Evolutionary conservation across 2,888 invertebrate genomes (phyloP), one percentile per base, ranked within the genome.

Genomic region (Ichneumoninae sp.): DNA sequence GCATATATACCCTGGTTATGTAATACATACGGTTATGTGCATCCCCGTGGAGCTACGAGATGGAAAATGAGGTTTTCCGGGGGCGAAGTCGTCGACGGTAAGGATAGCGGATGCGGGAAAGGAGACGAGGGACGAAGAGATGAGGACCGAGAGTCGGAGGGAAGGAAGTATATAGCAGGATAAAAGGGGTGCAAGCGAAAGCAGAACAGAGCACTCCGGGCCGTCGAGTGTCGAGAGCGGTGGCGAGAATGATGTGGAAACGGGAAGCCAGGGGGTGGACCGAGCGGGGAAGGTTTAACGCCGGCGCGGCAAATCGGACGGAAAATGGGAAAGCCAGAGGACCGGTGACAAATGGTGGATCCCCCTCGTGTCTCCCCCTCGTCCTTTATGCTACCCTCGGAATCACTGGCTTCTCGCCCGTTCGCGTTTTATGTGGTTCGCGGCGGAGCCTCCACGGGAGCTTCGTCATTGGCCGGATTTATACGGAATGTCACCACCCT

Each of bases 271-370:
- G 80, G 62, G 85, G 81, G 44, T 36, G 79, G 66, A 65, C 76
- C 72, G 70, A n/a, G 82, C 83, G 80, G 86, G 83, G 75, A 79
- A 62, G 88, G 89, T 89, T 89, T 89, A 88, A 88, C 89, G 89
- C 89, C 90, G 90, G 89, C 88, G 90, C 89, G 88, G 90, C 91
- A 93, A 93, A 93, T 93, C 93, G 93, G 90, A 86, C 88, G 93
- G 93, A 93, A 93, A 93, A 93, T 93, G 91, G 93, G 91, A 93
- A 93, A 93, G 90, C 91, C 93, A 91, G 92, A 90, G 91, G 89
- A 91, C 90, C 90, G 91, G 92, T 93, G 93, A 93, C 93, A 93
- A 93, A 93, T 93, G 92, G 92, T 92, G 89, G 91, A 90, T 90
- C 89, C 89, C 89, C 72, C 70, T 33, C 68, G 68, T 74, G 82